These are phyloP conservation scores for Drosophila subquinaria DNA, from an alignment of 2,888 invertebrate species.

Conservation along the genomic window DNA sequence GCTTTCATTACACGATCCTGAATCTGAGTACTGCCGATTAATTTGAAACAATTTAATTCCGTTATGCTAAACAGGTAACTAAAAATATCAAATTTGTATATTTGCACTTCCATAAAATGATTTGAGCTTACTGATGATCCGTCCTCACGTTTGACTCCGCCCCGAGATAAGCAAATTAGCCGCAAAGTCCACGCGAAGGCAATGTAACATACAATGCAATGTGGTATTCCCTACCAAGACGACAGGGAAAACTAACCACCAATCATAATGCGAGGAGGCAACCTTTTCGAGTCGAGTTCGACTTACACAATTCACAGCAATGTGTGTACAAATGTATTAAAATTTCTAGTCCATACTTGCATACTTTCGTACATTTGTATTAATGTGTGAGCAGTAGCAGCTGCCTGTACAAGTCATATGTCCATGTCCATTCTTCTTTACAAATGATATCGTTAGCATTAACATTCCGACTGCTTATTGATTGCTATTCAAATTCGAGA, in stretches of 20 bases:
- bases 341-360: neutral
- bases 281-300: slow-evolving; percentile 18
- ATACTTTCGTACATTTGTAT: neutral
- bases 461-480: slow-evolving; percentile 25
- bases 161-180: slow-evolving; percentile 54
- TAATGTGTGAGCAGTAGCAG: neutral
- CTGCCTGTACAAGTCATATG: neutral
- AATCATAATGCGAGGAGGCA: slow-evolving; percentile 29
- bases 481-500: slow-evolving; percentile 34
- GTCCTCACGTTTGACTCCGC: slow-evolving; percentile 66
- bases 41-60: slow-evolving; percentile 33
- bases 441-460: slow-evolving; percentile 26
- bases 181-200: slow-evolving; percentile 5
- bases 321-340: neutral
- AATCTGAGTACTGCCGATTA: slow-evolving; percentile 4
- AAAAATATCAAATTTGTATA: slow-evolving; percentile 8
- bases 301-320: slow-evolving; percentile 1
- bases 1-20: too few relatives aligned
- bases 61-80: slow-evolving; percentile 30
- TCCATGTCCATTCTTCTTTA: slow-evolving; percentile 8
- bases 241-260: slow-evolving; percentile 32
- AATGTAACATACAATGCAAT: slow-evolving; percentile 30
- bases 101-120: slow-evolving; percentile 10
- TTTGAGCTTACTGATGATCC: slow-evolving; percentile 25
- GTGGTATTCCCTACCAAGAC: slow-evolving; percentile 11